A percentile compares a stretch with the other conserved stretches of the same genome.
phyloP scores from a whole-genome alignment of 2,888 invertebrate genomes.

The Germaria angustata region DNA sequence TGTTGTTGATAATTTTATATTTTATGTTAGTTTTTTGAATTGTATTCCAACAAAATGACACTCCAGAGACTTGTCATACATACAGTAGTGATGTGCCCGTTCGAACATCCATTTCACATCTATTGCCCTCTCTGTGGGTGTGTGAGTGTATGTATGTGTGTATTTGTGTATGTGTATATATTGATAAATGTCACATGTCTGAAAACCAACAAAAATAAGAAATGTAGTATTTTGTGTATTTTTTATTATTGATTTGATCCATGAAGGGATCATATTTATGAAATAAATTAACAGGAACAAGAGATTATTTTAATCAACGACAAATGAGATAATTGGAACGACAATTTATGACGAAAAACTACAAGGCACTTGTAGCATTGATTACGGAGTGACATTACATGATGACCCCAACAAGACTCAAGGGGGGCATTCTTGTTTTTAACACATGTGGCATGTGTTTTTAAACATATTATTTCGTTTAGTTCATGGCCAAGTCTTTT shows the following conservation, averaged over 20 bases:
- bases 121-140: not conserved
- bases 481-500: too few species aligned
- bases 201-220: conserved; percentile 1
- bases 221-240: conserved; percentile 20
- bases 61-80: conserved; percentile 51
- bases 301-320: conserved; percentile 70
- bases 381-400: conserved; percentile 37
- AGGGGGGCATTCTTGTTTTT: conserved; percentile 2
- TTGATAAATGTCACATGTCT: conserved; percentile 43
- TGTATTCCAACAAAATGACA: conserved; percentile 50
- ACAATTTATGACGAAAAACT: conserved; percentile 72
- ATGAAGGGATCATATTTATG: conserved; percentile 67
- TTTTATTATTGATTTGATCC: conserved; percentile 66
- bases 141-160: not conserved
- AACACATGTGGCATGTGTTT: conserved; percentile 1
- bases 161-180: not conserved
- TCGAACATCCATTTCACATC: not conserved
- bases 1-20: too few species aligned
- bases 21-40: conserved; percentile 23
- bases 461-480: conserved; percentile 9
- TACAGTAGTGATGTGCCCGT: conserved; percentile 9
- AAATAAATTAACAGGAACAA: conserved; percentile 68
- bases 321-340: conserved; percentile 77
- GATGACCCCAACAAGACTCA: conserved; percentile 58
- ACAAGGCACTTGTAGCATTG: conserved; percentile 3